phyloP scores from a whole-genome alignment of 2,797 vertebrate species.

The Sebastolobus altivelis region DNA sequence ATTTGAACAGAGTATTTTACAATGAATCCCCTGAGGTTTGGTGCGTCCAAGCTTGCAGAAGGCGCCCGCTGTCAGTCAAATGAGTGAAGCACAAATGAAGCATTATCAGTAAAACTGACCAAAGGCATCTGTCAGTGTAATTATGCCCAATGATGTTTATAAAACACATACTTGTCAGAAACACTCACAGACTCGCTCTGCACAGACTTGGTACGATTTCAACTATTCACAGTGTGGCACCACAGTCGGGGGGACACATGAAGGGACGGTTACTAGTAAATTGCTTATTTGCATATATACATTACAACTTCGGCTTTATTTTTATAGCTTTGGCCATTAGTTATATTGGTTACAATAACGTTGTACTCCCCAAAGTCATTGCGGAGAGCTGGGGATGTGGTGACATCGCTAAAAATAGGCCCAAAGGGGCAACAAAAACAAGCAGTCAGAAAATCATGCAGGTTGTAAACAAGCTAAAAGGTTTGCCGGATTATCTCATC shows the following conservation, averaged over 20 bases:
- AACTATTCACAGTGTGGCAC: neutral
- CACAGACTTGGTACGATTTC: neutral
- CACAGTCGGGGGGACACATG: neutral
- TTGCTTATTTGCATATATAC: neutral
- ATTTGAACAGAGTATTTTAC: conserved; percentile 5
- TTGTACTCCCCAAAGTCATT: neutral
- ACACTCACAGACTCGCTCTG: neutral
- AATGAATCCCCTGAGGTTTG: neutral
- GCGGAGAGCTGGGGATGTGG: neutral
- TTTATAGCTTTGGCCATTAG: neutral
- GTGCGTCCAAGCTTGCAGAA: neutral
- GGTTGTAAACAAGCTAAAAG: neutral
- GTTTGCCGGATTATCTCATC: neutral
- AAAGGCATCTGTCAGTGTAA: conserved; percentile 20
- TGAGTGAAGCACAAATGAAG: conserved; percentile 25
- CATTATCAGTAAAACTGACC: conserved; percentile 24
- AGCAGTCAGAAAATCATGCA: neutral
- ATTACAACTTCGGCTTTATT: neutral
- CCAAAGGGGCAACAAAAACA: neutral
- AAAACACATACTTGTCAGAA: neutral
- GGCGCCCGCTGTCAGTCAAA: conserved; percentile 11
- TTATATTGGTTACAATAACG: neutral
- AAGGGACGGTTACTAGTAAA: neutral
- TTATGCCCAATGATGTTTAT: conserved; percentile 21
- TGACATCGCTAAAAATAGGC: neutral